Evolutionary conservation across 2,888 invertebrate genomes (phyloP).

Genomic region (Amblyjoppa fuscipennis): DNA sequence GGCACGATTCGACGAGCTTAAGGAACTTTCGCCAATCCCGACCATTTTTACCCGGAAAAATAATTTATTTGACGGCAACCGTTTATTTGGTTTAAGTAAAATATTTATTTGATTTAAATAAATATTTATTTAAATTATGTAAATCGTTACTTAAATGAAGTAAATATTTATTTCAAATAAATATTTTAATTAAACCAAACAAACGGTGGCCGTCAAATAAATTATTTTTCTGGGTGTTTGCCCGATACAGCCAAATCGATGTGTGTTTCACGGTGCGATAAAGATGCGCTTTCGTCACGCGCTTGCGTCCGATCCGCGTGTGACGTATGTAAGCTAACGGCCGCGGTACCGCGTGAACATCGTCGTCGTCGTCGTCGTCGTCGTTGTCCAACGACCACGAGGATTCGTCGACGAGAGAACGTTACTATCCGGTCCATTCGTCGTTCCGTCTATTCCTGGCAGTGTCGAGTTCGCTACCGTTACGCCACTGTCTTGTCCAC

Average conservation of each 20-base stretch:
- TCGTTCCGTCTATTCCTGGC: conserved; percentile 83
- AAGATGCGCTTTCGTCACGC: conserved; percentile 38
- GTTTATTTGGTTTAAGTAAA: no score
- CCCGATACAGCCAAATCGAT: conserved; percentile 12
- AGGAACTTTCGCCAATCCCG: background rate
- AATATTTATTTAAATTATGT: no score
- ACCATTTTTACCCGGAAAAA: no score
- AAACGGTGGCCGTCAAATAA: no score
- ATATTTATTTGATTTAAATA: no score
- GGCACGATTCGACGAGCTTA: background rate
- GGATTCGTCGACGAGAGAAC: conserved; percentile 75
- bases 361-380: conserved; percentile 46
- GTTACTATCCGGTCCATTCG: conserved; percentile 64
- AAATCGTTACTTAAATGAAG: no score
- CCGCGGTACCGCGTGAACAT: conserved; percentile 59
- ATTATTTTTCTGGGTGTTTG: no score
- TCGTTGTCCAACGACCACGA: conserved; percentile 68
- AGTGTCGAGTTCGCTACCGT: conserved; percentile 80
- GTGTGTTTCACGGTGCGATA: conserved; percentile 19
- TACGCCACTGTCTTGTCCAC: conserved; percentile 71
- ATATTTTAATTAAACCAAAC: no score
- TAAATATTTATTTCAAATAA: no score
- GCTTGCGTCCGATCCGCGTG: conserved; percentile 58
- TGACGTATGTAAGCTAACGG: conserved; percentile 62
- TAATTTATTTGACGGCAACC: no score